These are phyloP conservation scores for Alviniconcha marisindica DNA, from an alignment of 1,140 invertebrate species.

Conservation along the genomic window DNA sequence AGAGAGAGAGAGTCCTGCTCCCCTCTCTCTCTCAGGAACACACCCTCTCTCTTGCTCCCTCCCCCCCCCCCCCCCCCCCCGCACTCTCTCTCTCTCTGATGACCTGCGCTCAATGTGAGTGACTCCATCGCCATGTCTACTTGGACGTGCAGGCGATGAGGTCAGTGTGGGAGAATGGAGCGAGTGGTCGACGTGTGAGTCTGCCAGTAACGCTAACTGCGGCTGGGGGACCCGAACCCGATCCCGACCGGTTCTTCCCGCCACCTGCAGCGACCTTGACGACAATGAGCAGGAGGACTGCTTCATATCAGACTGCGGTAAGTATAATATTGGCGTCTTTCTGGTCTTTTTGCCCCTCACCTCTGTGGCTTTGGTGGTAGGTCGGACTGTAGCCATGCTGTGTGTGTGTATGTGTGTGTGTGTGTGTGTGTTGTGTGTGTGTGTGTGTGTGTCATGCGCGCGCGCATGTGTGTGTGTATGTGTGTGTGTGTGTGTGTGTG, in stretches of 20 bases:
- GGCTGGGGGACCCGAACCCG: neutral
- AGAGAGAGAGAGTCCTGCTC: no score
- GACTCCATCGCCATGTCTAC: neutral
- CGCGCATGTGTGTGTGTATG: neutral
- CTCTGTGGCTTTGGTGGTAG: neutral
- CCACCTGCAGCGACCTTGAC: neutral
- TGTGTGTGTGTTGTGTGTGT: no score
- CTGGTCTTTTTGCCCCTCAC: neutral
- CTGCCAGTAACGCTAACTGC: neutral
- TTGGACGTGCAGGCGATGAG: neutral
- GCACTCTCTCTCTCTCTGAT: no score
- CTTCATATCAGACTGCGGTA: neutral
- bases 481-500: conserved; percentile 11
- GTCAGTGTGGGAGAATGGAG: neutral
- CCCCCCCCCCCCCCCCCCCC: no score
- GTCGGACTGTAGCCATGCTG: neutral
- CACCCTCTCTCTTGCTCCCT: no score
- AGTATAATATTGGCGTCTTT: neutral
- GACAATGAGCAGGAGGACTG: neutral
- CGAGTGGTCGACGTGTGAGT: neutral
- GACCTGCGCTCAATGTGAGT: neutral
- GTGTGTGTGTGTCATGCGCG: neutral
- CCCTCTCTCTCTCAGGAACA: no score
- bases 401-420: no score
- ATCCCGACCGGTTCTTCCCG: neutral